These are phyloP conservation scores for Acrossocheilus wenchowensis DNA, from an alignment of 2,797 vertebrate genomes.

Conservation along the genomic window DNA sequence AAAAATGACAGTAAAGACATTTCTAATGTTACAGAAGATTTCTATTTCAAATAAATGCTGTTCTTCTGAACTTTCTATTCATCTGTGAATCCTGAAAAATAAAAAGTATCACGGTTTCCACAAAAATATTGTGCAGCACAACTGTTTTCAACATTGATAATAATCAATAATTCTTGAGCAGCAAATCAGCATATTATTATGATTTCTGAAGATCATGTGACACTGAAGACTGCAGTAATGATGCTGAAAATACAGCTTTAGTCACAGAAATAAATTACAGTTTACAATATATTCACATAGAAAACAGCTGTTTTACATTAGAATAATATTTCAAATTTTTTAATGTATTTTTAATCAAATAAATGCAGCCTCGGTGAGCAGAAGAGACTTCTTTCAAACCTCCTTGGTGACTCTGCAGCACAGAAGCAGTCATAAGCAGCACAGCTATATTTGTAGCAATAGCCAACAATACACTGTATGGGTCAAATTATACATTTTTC, in stretches of 20 bases:
- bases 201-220: not conserved
- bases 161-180: not conserved
- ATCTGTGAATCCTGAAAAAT: not conserved
- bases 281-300: no score
- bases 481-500: no score
- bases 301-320: no score
- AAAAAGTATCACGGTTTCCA: not conserved
- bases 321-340: no score
- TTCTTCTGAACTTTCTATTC: not conserved
- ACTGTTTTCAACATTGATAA: not conserved
- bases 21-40: not conserved
- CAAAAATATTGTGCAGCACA: not conserved
- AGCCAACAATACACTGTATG: no score
- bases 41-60: not conserved
- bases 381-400: no score
- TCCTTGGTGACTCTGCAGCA: no score
- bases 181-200: not conserved
- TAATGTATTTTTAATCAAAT: not conserved
- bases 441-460: no score
- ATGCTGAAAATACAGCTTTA: not conserved
- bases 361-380: no score
- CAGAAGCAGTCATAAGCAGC: no score
- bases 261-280: no score
- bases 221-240: not conserved
- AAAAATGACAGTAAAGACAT: not conserved